Evolutionary conservation across 2,113 vertebrate genomes (phyloP).

Genomic region (Onychorhynchus coronatus): DNA sequence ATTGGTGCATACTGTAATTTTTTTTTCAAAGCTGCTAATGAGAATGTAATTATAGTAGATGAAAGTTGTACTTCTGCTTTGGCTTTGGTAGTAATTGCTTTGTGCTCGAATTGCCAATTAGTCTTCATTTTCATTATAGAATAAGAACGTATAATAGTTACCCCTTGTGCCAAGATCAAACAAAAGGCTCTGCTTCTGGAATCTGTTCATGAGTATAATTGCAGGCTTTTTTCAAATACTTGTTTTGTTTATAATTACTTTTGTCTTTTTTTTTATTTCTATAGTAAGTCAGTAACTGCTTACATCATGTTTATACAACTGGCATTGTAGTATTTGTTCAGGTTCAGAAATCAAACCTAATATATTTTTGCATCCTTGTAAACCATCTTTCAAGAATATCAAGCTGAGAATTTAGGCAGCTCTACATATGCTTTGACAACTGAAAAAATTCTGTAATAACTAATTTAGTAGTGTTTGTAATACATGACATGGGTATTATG

Average conservation of each 20-base stretch:
- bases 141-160: background rate
- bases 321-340: background rate
- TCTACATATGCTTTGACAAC: background rate
- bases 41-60: background rate
- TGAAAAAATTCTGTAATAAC: background rate
- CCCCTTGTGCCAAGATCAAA: constrained; percentile 16
- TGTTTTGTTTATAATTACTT: background rate
- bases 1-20: background rate
- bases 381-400: background rate
- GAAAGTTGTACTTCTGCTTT: background rate
- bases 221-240: background rate
- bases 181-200: background rate
- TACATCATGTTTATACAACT: background rate
- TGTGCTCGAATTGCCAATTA: constrained; percentile 12
- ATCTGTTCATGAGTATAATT: background rate
- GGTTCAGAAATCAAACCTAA: background rate
- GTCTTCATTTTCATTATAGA: background rate
- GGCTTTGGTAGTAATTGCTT: background rate
- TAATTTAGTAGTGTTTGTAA: background rate
- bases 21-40: background rate
- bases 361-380: background rate
- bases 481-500: background rate
- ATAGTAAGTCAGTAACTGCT: background rate
- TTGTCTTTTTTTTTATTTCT: background rate
- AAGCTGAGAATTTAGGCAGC: background rate